Percentiles rank a stretch among this genome's conserved stretches.
These are phyloP conservation scores for Drosophila sucinea DNA, from an alignment of 1,140 invertebrate species.

Conservation along the genomic window DNA sequence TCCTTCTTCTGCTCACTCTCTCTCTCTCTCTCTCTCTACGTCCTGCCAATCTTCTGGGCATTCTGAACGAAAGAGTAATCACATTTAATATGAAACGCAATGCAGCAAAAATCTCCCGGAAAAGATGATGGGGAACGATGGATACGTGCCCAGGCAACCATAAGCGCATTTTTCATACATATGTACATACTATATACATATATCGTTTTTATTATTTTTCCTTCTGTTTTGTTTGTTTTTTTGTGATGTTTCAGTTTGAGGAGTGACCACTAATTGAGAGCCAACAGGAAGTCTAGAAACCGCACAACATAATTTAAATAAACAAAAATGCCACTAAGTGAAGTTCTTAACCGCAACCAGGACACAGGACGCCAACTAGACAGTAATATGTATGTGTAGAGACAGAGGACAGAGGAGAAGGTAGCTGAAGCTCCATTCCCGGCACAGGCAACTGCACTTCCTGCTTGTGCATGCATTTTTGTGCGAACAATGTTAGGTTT, in stretches of 20 bases:
- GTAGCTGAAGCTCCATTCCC: background rate
- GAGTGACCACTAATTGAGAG: slow-evolving; percentile 77
- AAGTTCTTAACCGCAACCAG: slow-evolving; percentile 73
- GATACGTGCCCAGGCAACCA: slow-evolving; percentile 24
- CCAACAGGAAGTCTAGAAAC: slow-evolving; percentile 76
- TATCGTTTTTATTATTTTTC: too few species aligned
- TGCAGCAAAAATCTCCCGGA: slow-evolving; percentile 66
- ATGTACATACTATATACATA: slow-evolving; percentile 4
- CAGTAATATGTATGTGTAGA: slow-evolving; percentile 19
- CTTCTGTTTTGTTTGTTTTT: too few species aligned
- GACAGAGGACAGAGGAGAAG: slow-evolving; percentile 6
- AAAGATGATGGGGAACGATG: slow-evolving; percentile 49
- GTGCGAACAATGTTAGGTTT: slow-evolving; percentile 1
- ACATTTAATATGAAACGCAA: slow-evolving; percentile 81
- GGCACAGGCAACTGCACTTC: background rate
- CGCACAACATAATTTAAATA: slow-evolving; percentile 80
- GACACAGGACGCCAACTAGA: slow-evolving; percentile 71
- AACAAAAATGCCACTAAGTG: slow-evolving; percentile 79
- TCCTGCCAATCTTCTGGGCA: slow-evolving; percentile 74
- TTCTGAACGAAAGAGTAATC: slow-evolving; percentile 71
- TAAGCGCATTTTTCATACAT: slow-evolving; percentile 22
- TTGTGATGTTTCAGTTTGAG: slow-evolving; percentile 48
- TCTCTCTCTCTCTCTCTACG: background rate
- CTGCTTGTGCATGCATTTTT: slow-evolving; percentile 11
- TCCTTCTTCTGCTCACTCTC: slow-evolving; percentile 20